Evolutionary conservation across 2,888 invertebrate species (phyloP).

Genomic region (Ophion ellenae): DNA sequence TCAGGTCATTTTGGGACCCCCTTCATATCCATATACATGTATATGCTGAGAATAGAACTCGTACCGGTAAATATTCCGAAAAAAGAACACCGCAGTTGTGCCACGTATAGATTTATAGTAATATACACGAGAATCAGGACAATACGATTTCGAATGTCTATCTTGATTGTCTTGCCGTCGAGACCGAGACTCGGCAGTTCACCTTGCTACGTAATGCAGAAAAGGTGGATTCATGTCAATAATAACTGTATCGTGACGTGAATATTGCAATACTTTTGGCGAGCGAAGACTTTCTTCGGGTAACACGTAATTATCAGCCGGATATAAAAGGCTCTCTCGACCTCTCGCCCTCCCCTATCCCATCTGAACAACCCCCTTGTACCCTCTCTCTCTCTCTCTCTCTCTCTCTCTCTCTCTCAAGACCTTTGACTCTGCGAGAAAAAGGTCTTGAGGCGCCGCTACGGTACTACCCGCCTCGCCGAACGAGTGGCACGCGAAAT

Average conservation of each 20-base stretch:
- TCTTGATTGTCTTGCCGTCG: background rate
- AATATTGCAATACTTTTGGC: slow-evolving; percentile 76
- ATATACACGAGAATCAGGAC: slow-evolving; percentile 4
- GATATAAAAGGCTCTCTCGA: slow-evolving; percentile 73
- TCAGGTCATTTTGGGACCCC: no score
- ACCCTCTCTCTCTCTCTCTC: background rate
- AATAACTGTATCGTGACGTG: slow-evolving; percentile 82
- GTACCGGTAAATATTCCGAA: slow-evolving; percentile 57
- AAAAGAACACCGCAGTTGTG: slow-evolving; percentile 4
- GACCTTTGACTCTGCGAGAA: slow-evolving; percentile 52
- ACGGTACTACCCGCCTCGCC: slow-evolving; percentile 64
- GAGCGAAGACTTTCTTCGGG: slow-evolving; percentile 73
- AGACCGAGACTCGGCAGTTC: slow-evolving; percentile 29
- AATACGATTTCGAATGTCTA: background rate
- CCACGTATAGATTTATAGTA: slow-evolving; percentile 28
- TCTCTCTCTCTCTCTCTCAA: background rate
- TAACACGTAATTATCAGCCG: slow-evolving; percentile 77
- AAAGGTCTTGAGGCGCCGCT: slow-evolving; percentile 58
- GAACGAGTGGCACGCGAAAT: slow-evolving; percentile 77
- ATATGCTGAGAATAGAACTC: slow-evolving; percentile 25
- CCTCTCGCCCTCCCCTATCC: slow-evolving; percentile 4
- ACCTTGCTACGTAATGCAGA: slow-evolving; percentile 70
- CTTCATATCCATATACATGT: background rate
- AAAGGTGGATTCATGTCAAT: slow-evolving; percentile 79
- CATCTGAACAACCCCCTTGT: background rate